These are phyloP conservation scores for Rhagonycha lutea DNA, from an alignment of 2,888 invertebrate genomes.

Conservation along the genomic window DNA sequence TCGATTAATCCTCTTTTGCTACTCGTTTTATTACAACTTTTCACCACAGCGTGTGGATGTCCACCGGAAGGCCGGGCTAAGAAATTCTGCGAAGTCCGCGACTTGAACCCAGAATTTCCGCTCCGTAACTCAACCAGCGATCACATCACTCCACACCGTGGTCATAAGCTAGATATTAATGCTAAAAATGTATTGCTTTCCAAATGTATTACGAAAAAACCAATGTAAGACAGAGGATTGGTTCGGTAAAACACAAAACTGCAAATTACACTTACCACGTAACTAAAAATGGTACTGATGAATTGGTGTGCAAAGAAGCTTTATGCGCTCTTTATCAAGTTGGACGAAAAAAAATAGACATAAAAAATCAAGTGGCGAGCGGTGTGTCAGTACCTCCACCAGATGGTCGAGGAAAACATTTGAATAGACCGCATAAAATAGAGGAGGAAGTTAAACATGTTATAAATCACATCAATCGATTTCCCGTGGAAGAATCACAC, in stretches of 20 bases:
- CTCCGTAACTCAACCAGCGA: too few relatives aligned
- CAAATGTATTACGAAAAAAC: background rate
- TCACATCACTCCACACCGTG: too few relatives aligned
- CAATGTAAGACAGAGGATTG: background rate
- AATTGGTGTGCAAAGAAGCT: too few relatives aligned
- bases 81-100: too few relatives aligned
- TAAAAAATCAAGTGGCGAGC: background rate
- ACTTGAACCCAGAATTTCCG: too few relatives aligned
- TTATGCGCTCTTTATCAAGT: too few relatives aligned
- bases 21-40: too few relatives aligned
- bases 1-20: too few relatives aligned
- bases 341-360: too few relatives aligned
- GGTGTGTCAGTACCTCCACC: constrained; percentile 6
- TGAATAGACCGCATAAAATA: constrained; percentile 16
- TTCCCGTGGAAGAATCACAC: constrained; percentile 25
- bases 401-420: constrained; percentile 7
- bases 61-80: too few relatives aligned
- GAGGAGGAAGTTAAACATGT: constrained; percentile 26
- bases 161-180: background rate
- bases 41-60: too few relatives aligned
- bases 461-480: constrained; percentile 24
- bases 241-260: background rate
- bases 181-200: background rate
- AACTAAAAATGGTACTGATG: background rate
- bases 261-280: background rate